Evolutionary conservation across 2,888 invertebrate species (phyloP), one percentile per base, ranked within the genome.

Genomic region (Platynereis dumerilii): DNA sequence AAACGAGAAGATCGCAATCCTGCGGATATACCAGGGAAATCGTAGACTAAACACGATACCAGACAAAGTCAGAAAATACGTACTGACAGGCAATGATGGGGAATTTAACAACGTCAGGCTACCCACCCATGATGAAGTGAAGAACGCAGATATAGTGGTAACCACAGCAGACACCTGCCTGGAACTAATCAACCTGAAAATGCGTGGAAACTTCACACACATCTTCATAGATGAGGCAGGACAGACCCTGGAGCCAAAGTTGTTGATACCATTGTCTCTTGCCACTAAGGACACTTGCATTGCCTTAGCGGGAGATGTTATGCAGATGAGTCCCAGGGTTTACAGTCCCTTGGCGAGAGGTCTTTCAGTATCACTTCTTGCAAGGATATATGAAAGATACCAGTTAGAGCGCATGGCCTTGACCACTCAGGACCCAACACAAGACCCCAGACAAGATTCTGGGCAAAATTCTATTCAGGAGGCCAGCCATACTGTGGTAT

Each of bases 211-310:
- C 10, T 42, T 42, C 42, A 12, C 42, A 12, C 42, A 42, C 42
- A 42, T 42, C 42, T 42, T 42, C 42, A 42, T 42, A 12, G 42
- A 42, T 42, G 42, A 42, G 42, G 42, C 42, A 12, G 42, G 42
- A 17, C 42, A 42, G 42, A 17, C 42, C 17, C 42, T 42, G 10
- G 42, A 42, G 17, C 17, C 42, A 42, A 17, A 42, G 42, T 10
- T 17, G 42, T 12, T 42, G 12, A 42, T 17, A 17, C 42, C 42
- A 42, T 42, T 42, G 42, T 42, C 12, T 42, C 42, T 42, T 17
- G 42, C 42, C 17, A 17, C 42, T 17, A 10, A 10, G 12, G 42
- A 42, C 17, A 42, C 42, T 12, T 42, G 42, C 17, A 17, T 42
- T 17, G 42, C 17, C 42, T 17, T 42, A 42, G 42, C 42, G 12